A percentile compares a stretch with the other conserved stretches of the same genome.
These are phyloP conservation scores for Natrix natrix DNA, from an alignment of 2,797 vertebrate genomes.

Conservation along the genomic window DNA sequence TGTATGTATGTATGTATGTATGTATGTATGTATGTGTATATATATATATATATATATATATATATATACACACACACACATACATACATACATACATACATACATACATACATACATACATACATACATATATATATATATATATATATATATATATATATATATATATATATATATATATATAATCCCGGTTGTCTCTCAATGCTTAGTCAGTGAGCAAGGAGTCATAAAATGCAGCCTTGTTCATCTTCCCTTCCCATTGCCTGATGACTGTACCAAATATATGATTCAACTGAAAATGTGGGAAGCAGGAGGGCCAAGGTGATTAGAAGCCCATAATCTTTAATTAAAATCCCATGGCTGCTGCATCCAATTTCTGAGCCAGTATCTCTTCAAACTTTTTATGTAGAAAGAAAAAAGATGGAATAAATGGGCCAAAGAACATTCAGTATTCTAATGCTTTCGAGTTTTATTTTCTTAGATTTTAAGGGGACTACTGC, in stretches of 20 bases:
- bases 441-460: not conserved
- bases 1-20: too few relatives aligned
- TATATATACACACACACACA: too few relatives aligned
- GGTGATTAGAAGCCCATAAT: not conserved
- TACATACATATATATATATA: too few relatives aligned
- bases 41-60: too few relatives aligned
- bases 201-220: constrained; percentile 16
- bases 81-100: too few relatives aligned
- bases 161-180: too few relatives aligned
- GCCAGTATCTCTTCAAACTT: not conserved
- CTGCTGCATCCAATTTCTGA: not conserved
- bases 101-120: too few relatives aligned
- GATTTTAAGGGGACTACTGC: not conserved
- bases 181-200: not conserved
- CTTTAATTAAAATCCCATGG: not conserved
- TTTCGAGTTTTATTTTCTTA: not conserved
- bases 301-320: not conserved
- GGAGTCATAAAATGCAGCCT: constrained; percentile 17
- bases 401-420: fast-evolving
- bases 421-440: not conserved
- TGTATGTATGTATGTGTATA: too few relatives aligned
- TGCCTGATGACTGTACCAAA: not conserved
- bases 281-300: not conserved
- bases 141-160: too few relatives aligned
- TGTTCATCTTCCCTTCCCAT: constrained; percentile 4